Evolutionary conservation across 2,113 vertebrate genomes (phyloP).

Genomic region (Lota lota): DNA sequence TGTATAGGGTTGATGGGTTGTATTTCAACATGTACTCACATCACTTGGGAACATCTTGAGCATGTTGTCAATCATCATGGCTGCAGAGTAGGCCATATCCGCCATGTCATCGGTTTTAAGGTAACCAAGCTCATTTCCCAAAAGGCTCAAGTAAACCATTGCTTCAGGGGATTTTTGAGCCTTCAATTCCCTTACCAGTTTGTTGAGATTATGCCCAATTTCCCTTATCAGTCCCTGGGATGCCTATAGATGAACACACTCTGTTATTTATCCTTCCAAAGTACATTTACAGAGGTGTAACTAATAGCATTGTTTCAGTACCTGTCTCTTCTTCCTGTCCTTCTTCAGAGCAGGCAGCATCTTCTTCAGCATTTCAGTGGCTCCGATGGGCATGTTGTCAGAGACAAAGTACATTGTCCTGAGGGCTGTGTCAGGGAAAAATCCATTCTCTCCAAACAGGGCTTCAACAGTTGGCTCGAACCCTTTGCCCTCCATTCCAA

Average conservation of each 20-base stretch:
- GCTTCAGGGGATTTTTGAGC: constrained; percentile 80
- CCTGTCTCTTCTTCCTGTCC: constrained; percentile 69
- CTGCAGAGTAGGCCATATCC: constrained; percentile 64
- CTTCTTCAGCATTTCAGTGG: constrained; percentile 77
- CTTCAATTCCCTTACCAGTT: constrained; percentile 77
- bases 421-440: constrained; percentile 87
- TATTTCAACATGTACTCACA: constrained; percentile 44
- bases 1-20: neutral
- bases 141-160: constrained; percentile 84
- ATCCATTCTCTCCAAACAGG: constrained; percentile 87
- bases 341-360: constrained; percentile 75
- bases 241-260: constrained; percentile 30
- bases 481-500: constrained; percentile 87
- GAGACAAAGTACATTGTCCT: constrained; percentile 86
- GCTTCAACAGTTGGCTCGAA: constrained; percentile 89
- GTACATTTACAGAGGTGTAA: no score
- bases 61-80: constrained; percentile 59
- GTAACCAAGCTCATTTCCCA: constrained; percentile 91
- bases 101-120: constrained; percentile 79
- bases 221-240: constrained; percentile 78
- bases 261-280: neutral
- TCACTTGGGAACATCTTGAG: constrained; percentile 67
- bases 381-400: constrained; percentile 75
- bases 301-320: constrained; percentile 26
- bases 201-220: constrained; percentile 78